These are phyloP conservation scores for Axinella damicornis DNA, from an alignment of 37 sponge, comb jelly and placozoan genomes.

Conservation along the genomic window DNA sequence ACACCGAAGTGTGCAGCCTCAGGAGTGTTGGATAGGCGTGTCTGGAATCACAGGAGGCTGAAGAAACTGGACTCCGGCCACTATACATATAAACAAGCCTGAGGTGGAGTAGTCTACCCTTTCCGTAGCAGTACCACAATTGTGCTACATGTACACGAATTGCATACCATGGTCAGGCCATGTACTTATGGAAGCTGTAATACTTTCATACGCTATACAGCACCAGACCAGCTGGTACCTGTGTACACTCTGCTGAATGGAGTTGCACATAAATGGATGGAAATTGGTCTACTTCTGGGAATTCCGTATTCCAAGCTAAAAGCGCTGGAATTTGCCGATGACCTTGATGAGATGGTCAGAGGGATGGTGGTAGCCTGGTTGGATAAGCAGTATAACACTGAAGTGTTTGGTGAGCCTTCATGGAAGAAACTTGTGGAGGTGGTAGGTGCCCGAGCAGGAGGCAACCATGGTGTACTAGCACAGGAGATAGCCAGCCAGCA, in stretches of 20 bases:
- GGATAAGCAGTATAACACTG: not conserved
- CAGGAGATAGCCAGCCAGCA: conserved; percentile 3
- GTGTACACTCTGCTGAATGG: conserved; percentile 3
- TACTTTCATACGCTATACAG: not conserved
- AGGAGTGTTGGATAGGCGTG: no score
- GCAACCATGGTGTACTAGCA: conserved; percentile 4
- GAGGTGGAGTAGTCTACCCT: no score
- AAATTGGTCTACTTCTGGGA: conserved; percentile 23
- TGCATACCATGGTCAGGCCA: not conserved
- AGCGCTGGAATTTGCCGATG: not conserved
- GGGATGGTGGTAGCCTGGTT: conserved; percentile 17
- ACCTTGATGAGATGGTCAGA: not conserved
- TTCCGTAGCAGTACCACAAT: no score
- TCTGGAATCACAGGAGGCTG: no score
- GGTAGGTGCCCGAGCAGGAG: conserved; percentile 19
- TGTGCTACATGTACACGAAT: no score
- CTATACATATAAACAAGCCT: no score
- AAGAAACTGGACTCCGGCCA: no score
- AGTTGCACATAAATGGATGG: conserved; percentile 22
- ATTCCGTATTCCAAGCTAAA: not conserved
- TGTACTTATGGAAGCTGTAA: not conserved
- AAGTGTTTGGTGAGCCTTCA: conserved; percentile 26
- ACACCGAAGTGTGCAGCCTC: no score
- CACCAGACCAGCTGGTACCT: not conserved
- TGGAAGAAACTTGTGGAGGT: conserved; percentile 47